phyloP scores from a whole-genome alignment of 2,888 invertebrate genomes.

The Aspidapion aeneum region DNA sequence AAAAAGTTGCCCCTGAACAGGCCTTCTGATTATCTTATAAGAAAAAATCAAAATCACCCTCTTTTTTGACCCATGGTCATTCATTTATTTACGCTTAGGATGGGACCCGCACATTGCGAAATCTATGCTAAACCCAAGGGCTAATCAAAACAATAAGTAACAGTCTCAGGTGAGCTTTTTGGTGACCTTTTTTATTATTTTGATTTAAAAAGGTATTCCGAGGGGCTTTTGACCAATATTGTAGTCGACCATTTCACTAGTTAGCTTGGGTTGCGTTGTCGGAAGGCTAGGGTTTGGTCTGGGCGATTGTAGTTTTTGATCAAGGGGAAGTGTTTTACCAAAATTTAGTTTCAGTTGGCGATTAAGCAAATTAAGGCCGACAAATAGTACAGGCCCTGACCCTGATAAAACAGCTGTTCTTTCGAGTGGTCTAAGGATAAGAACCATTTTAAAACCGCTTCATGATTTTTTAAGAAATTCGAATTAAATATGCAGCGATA shows the following conservation, averaged over 20 bases:
- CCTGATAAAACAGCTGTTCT: no score
- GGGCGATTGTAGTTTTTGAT: not conserved
- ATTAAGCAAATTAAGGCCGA: no score
- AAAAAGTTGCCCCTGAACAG: not conserved
- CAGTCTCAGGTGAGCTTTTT: not conserved
- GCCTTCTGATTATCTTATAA: not conserved
- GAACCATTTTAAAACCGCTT: no score
- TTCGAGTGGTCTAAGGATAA: no score
- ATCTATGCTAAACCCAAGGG: not conserved
- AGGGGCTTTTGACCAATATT: not conserved
- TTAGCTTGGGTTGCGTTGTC: not conserved
- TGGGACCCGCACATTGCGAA: no score
- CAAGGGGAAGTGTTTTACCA: not conserved
- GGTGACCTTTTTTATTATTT: not conserved
- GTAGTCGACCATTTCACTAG: not conserved
- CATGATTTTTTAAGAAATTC: no score
- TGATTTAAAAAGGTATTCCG: not conserved
- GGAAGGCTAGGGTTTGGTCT: not conserved
- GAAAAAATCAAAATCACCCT: not conserved
- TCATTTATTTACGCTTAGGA: not conserved
- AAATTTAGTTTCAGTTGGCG: not conserved
- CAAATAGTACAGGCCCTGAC: no score
- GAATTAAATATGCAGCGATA: no score
- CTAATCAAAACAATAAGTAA: not conserved
- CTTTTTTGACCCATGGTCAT: not conserved